A percentile compares a stretch with the other conserved stretches of the same genome.
Conservation (phyloP, 2,797 vertebrate genomes). For the Hypotaenidia okinawae region DNA sequence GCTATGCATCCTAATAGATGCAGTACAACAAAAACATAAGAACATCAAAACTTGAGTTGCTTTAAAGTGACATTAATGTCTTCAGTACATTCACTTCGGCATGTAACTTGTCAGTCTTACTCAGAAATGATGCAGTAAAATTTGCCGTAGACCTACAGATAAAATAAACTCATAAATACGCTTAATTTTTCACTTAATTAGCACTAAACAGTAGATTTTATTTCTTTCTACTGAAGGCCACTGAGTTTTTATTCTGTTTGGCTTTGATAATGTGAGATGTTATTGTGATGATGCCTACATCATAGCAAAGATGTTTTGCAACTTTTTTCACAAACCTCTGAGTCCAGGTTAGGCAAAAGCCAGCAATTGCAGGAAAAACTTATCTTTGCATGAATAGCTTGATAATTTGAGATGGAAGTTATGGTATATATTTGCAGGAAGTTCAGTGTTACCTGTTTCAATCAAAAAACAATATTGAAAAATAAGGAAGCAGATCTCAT, state of each 20-base stretch:
- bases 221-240: not conserved
- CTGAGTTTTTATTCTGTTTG: conserved; percentile 15
- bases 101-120: conserved; percentile 23
- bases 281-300: not conserved
- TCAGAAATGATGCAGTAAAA: not conserved
- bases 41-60: conserved; percentile 18
- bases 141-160: not conserved
- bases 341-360: not conserved
- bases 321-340: not conserved
- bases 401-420: not conserved
- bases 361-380: not conserved
- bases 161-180: not conserved
- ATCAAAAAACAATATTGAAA: not conserved
- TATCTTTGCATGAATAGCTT: not conserved
- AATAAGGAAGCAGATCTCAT: not conserved
- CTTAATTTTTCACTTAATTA: conserved; percentile 1
- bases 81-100: conserved; percentile 12
- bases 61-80: conserved; percentile 56
- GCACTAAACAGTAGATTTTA: conserved; percentile 1
- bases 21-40: not conserved
- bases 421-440: not conserved
- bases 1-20: not conserved
- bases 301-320: not conserved
- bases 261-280: not conserved
- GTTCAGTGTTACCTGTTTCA: not conserved